Evolutionary conservation across 2,797 vertebrate species (phyloP).

Genomic region (Myotis pilosus): DNA sequence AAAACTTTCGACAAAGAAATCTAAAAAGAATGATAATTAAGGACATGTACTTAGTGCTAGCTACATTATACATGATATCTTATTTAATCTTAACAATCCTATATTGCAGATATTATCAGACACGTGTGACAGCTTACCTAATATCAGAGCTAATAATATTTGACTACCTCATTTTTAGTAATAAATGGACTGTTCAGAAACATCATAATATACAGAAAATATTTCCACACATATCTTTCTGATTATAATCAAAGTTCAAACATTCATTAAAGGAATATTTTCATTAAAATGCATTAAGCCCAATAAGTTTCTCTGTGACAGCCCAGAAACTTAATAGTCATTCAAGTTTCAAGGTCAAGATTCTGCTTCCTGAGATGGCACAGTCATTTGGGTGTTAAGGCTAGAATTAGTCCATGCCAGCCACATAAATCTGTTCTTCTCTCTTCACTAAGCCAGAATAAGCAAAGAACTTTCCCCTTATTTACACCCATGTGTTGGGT

Average conservation of each 20-base stretch:
- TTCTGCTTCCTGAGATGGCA: constrained; percentile 24
- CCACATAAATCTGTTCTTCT: neutral
- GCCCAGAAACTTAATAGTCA: neutral
- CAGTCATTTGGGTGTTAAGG: constrained; percentile 13
- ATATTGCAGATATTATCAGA: neutral
- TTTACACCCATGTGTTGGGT: neutral
- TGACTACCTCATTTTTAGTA: constrained; percentile 4
- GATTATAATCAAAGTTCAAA: neutral
- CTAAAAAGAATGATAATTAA: neutral
- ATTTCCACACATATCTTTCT: constrained; percentile 1
- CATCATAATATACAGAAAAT: neutral
- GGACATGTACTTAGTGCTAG: neutral
- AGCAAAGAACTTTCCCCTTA: neutral
- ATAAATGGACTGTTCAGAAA: constrained; percentile 26
- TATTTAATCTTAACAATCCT: constrained; percentile 26
- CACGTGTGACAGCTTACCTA: neutral
- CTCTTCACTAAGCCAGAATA: constrained; percentile 1
- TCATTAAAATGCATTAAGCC: constrained; percentile 6
- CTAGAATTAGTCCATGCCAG: neutral
- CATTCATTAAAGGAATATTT: constrained; percentile 10
- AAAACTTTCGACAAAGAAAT: constrained; percentile 24
- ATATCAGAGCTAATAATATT: neutral
- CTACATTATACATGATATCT: neutral
- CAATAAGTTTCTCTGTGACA: constrained; percentile 9
- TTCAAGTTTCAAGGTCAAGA: neutral